Conservation (phyloP, 2,888 invertebrate species). For the Pollenia labialis region DNA sequence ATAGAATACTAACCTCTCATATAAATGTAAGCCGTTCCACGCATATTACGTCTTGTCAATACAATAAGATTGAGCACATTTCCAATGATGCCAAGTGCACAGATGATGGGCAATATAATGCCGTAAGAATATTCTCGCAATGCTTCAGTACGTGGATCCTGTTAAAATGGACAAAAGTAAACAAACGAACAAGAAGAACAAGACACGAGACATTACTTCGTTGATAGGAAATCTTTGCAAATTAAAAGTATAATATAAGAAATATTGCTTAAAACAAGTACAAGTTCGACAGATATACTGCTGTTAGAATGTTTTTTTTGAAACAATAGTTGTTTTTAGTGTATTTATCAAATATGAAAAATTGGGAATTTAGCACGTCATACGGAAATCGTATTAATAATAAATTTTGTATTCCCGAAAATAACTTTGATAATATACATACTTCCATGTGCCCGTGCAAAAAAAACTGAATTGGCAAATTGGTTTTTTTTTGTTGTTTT, state of each 20-base stretch:
- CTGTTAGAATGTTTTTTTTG: too few relatives aligned
- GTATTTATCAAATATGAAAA: too few relatives aligned
- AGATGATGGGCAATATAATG: slow-evolving; percentile 88
- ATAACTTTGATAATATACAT: too few relatives aligned
- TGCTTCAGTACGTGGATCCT: slow-evolving; percentile 87
- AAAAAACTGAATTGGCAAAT: too few relatives aligned
- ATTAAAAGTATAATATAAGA: slow-evolving; percentile 18
- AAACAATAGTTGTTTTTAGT: too few relatives aligned
- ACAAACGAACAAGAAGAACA: neutral
- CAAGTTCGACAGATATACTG: neutral
- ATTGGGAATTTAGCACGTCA: too few relatives aligned
- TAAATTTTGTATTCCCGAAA: too few relatives aligned
- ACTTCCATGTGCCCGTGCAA: too few relatives aligned
- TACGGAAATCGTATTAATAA: too few relatives aligned
- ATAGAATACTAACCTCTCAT: slow-evolving; percentile 87
- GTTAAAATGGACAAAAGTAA: slow-evolving; percentile 11
- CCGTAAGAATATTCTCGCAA: slow-evolving; percentile 88
- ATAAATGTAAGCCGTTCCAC: slow-evolving; percentile 92
- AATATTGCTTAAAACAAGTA: neutral
- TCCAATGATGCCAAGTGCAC: slow-evolving; percentile 89
- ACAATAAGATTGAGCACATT: slow-evolving; percentile 92
- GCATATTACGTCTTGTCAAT: slow-evolving; percentile 90
- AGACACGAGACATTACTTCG: slow-evolving; percentile 43
- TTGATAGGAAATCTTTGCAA: slow-evolving; percentile 63
- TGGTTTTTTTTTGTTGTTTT: too few relatives aligned